A percentile compares a stretch with the other conserved stretches of the same genome.
phyloP scores from a whole-genome alignment of 2,888 invertebrate species.

The Aphodius sticticus region DNA sequence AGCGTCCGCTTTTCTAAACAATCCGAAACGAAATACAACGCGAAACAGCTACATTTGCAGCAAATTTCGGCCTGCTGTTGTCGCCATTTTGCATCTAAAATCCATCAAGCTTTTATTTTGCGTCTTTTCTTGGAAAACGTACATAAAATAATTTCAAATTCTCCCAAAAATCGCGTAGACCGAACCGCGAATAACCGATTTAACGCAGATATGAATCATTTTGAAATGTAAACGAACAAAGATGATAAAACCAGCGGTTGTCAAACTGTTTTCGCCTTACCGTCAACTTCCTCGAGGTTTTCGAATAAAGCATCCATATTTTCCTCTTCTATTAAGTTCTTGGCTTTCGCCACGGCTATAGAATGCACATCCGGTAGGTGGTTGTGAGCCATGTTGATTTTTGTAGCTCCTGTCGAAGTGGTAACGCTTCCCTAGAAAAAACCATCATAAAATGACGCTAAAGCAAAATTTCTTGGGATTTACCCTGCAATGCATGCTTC shows the following conservation, averaged over 20 bases:
- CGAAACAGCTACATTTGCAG: not conserved
- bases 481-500: conserved; percentile 59
- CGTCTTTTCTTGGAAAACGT: no score
- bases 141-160: no score
- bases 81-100: not conserved
- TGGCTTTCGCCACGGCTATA: conserved; percentile 55
- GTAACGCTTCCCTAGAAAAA: conserved; percentile 56
- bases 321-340: conserved; percentile 45
- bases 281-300: conserved; percentile 37
- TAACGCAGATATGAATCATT: not conserved
- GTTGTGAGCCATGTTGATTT: conserved; percentile 59
- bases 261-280: conserved; percentile 9
- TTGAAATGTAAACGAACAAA: not conserved
- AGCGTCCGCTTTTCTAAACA: not conserved
- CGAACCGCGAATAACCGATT: no score
- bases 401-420: conserved; percentile 54
- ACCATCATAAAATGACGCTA: not conserved
- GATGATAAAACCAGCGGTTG: not conserved
- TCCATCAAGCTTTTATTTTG: no score
- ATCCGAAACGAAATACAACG: not conserved
- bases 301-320: conserved; percentile 29
- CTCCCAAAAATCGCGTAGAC: no score
- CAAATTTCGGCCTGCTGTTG: not conserved
- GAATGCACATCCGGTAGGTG: conserved; percentile 60
- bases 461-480: conserved; percentile 8